A percentile compares a stretch with the other conserved stretches of the same genome.
phyloP scores from a whole-genome alignment of 2,888 invertebrate genomes.

The Pegoplata infirma region DNA sequence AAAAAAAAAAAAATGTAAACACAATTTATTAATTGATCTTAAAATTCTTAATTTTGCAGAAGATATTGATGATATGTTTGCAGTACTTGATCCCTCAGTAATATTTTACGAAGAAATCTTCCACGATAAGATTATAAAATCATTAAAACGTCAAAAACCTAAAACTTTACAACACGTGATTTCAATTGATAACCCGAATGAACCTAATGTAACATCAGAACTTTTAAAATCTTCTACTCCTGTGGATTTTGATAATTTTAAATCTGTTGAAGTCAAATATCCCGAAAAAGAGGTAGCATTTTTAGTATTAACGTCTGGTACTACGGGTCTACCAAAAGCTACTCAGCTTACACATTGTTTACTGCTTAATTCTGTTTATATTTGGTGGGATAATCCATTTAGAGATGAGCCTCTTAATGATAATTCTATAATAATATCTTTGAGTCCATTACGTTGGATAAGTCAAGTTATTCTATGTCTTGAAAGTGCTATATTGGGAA shows the following conservation, averaged over 20 bases:
- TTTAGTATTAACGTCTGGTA: conserved; percentile 63
- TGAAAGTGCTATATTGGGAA: conserved; percentile 59
- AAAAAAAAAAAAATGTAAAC: too few species aligned
- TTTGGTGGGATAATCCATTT: conserved; percentile 54
- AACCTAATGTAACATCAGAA: not conserved
- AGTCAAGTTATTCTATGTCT: conserved; percentile 59
- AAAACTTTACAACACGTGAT: conserved; percentile 43
- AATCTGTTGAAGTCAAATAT: conserved; percentile 7
- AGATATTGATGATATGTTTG: conserved; percentile 45
- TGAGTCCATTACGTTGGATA: conserved; percentile 65
- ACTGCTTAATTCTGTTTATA: conserved; percentile 55
- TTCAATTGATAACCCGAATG: conserved; percentile 8
- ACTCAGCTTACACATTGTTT: conserved; percentile 60
- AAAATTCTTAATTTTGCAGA: conserved; percentile 41
- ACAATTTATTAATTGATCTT: not conserved
- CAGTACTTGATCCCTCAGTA: conserved; percentile 57
- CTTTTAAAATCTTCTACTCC: not conserved
- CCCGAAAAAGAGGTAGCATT: conserved; percentile 50
- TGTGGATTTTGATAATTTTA: conserved; percentile 23
- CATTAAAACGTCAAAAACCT: conserved; percentile 38
- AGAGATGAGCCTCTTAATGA: conserved; percentile 21
- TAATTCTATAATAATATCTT: conserved; percentile 53
- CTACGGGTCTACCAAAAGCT: conserved; percentile 63
- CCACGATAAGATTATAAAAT: conserved; percentile 22
- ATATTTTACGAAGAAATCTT: conserved; percentile 62